Evolutionary conservation across 1,140 invertebrate species (phyloP).

Genomic region (Belonocnema kinseyi): DNA sequence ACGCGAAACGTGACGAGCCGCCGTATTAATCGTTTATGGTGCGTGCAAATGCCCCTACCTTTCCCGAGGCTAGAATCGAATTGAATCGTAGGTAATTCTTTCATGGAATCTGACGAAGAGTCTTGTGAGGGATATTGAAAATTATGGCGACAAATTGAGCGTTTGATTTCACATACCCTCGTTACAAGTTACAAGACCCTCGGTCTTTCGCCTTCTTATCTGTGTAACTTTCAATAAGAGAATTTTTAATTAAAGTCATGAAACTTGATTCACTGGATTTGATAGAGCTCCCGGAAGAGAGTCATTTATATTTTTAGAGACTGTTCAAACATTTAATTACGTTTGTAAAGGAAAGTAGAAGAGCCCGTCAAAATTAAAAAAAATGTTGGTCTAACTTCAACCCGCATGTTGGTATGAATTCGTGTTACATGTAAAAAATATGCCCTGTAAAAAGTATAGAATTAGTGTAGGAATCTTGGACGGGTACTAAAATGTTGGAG

Average conservation of each 20-base stretch:
- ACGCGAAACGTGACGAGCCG: conserved; percentile 5
- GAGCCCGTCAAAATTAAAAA: too few relatives aligned
- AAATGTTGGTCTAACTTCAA: too few relatives aligned
- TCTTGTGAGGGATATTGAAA: conserved; percentile 16
- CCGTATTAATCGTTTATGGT: conserved; percentile 20
- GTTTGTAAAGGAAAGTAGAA: too few relatives aligned
- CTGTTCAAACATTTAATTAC: not conserved
- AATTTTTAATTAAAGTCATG: not conserved
- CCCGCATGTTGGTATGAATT: too few relatives aligned
- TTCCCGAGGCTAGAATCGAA: conserved; percentile 15
- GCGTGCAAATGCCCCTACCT: not conserved
- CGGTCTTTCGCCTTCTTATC: not conserved
- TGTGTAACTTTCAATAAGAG: not conserved
- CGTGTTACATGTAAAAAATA: too few relatives aligned
- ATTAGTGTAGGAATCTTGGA: too few relatives aligned
- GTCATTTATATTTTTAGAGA: conserved; percentile 7
- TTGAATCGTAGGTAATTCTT: conserved; percentile 26
- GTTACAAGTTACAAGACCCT: not conserved
- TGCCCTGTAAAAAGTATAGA: too few relatives aligned
- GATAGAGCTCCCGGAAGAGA: not conserved
- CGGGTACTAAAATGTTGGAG: too few relatives aligned
- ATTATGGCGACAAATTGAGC: conserved; percentile 25
- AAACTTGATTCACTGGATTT: not conserved
- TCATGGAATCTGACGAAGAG: not conserved
- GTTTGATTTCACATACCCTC: not conserved